Base-by-base conservation (phyloP, 2,113 vertebrate species). In the Plotosus lineatus region DNA sequence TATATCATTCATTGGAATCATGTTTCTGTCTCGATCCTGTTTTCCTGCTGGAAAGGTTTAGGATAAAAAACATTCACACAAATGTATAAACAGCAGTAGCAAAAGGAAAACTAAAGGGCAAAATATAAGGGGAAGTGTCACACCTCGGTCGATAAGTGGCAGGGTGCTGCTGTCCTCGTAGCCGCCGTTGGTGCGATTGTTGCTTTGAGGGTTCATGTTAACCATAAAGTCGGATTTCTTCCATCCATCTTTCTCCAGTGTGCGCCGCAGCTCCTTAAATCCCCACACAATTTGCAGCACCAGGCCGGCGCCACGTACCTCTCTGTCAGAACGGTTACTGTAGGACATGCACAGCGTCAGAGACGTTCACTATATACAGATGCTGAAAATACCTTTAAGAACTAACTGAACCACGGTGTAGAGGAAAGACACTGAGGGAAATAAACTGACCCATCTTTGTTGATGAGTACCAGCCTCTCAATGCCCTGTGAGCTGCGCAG, bases 191-290 rank as follows among this genome's bases (percentile, higher is more conserved):
- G 88, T 91, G 80, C 94, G 91, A 71, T 92, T 90, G 36, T 86
- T 87, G n/a, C 79, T 93, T 60, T 91, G 92, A 38, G 95, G 91
- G 88, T 94, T 96, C 78, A 96, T 63, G 85, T 88, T 86, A 58
- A 98, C 95, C 95, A 96, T 95, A 87, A 99, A 98, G 89, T 98
- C 97, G 0, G 95, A 95, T 88, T 98, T 99, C 90, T 98, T 99
- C 97, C 97, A 99, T 42, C 97, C 97, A 53, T 99, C 97, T 82
- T 98, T 99, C 83, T 98, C 96, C 69, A 99, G 90, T 6, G 96
- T 95, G 73, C 95, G 96, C 73, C 97, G 91, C 74, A 99, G 93
- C 83, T 98, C 97, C 84, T 98, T 98, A 84, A 96, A 97, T 0
- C 92, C 96, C 97, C 97, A 98, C 63, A 99, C 89, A 0, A 95